Evolutionary conservation across 1,140 invertebrate genomes (phyloP).

Genomic region (Ectropis grisescens): DNA sequence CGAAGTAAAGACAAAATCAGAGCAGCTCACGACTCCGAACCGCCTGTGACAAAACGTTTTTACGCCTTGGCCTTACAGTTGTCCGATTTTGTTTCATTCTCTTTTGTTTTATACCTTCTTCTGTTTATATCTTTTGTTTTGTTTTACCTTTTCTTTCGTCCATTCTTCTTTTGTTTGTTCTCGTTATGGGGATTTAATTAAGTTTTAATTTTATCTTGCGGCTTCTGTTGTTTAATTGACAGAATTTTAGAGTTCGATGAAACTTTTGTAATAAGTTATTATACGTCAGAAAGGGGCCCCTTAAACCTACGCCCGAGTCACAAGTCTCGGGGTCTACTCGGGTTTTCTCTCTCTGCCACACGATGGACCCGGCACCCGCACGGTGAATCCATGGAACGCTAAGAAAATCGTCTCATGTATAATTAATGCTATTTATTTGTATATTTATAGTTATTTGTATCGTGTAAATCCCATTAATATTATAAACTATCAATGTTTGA

Average conservation of each 20-base stretch:
- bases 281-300: conserved; percentile 3
- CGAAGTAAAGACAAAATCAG: conserved; percentile 14
- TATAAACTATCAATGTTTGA: too few species aligned
- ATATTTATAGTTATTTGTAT: too few species aligned
- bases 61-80: conserved; percentile 26
- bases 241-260: conserved; percentile 4
- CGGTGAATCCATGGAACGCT: too few species aligned
- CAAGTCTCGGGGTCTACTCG: too few species aligned
- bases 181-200: conserved; percentile 50
- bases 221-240: conserved; percentile 43
- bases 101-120: conserved; percentile 2
- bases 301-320: too few species aligned
- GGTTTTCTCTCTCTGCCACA: too few species aligned
- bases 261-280: conserved; percentile 8
- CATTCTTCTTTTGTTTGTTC: conserved; percentile 5
- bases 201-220: conserved; percentile 52
- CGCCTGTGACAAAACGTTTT: conserved; percentile 51
- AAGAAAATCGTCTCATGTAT: too few species aligned
- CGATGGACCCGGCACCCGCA: too few species aligned
- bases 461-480: too few species aligned
- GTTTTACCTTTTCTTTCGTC: conserved; percentile 11
- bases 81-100: conserved; percentile 15
- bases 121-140: conserved; percentile 4
- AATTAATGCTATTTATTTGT: too few species aligned
- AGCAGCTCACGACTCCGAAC: conserved; percentile 22